Evolutionary conservation across 2,797 vertebrate genomes (phyloP), one percentile per base, ranked within the genome.

Genomic region (Mastacembelus armatus): DNA sequence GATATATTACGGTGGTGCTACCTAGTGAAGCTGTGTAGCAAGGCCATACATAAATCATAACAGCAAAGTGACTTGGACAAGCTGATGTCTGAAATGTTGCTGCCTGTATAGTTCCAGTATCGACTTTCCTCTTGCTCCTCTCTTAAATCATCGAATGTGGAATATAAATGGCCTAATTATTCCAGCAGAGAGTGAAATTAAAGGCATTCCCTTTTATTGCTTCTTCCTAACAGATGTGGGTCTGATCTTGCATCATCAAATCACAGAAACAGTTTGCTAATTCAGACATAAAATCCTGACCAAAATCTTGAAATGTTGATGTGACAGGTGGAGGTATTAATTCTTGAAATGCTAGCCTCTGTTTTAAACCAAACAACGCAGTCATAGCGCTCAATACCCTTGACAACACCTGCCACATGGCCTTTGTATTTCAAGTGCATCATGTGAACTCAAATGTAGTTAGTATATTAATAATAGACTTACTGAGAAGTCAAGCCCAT

Each of bases 91-190:
- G 89, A 87, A 90, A 90, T 79, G 90, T 88, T 66, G 80, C 90
- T 77, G 85, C 88, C 83, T 66, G 82, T 89, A 88, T 86, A 88
- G 92, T 85, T 66, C 67, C 83, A 74, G 84, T 92, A 93, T 92
- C 81, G 89, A 92, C 88, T 71, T 83, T 42, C 69, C 73, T 66
- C 55, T 43, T 26, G 77, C 78, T 77, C 67, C 71, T 67, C 87
- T 87, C 84, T 74, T 92, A 93, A 91, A 93, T 92, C 92, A 91
- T 72, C 36, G 84, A 83, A 71, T 83, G 77, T 35, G 26, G 92
- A 93, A 93, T 93, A 91, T 88, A 93, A 92, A 93, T 90, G 85
- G 85, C 87, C 89, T 90, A 89, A 93, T 93, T 92, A 92, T 89
- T 91, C 65, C 71, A 69, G 81, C 78, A 85, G 78, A 83, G 85